phyloP scores from a whole-genome alignment of 1,140 invertebrate species.

The Piezodorus guildinii region DNA sequence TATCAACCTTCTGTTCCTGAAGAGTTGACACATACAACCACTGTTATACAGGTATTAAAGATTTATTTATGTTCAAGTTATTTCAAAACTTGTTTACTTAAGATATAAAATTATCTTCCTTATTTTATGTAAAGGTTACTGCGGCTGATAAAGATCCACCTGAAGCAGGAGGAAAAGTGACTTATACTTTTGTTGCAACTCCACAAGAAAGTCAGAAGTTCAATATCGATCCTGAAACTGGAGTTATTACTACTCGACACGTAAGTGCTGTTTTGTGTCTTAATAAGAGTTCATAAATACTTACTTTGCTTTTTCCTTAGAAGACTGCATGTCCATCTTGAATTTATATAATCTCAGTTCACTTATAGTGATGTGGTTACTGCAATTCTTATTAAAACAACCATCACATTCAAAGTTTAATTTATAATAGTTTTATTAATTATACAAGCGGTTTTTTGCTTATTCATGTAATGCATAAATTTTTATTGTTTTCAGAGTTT shows the following conservation, averaged over 20 bases:
- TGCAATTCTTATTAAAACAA: too few relatives aligned
- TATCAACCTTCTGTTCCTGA: conserved; percentile 57
- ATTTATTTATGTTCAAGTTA: neutral
- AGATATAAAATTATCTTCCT: neutral
- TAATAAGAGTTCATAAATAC: neutral
- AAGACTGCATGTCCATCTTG: too few relatives aligned
- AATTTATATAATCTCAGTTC: too few relatives aligned
- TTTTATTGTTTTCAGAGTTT: conserved; percentile 42
- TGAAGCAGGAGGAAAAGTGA: conserved; percentile 59
- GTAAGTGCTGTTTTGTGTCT: conserved; percentile 31
- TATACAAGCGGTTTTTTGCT: too few relatives aligned
- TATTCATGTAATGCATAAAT: neutral
- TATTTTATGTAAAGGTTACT: conserved; percentile 33
- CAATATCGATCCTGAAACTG: conserved; percentile 58
- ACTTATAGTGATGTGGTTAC: too few relatives aligned
- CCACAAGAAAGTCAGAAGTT: conserved; percentile 64
- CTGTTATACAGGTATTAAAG: conserved; percentile 45
- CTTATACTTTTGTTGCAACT: conserved; percentile 64
- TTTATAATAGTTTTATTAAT: too few relatives aligned
- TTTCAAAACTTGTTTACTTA: neutral
- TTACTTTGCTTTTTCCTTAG: neutral
- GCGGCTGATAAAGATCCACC: conserved; percentile 50
- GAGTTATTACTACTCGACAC: conserved; percentile 60
- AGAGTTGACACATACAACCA: conserved; percentile 46
- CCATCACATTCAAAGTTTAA: too few relatives aligned